Evolutionary conservation across 2,797 vertebrate genomes (phyloP), one percentile per base, ranked within the genome.

Genomic region (Anas capensis): DNA sequence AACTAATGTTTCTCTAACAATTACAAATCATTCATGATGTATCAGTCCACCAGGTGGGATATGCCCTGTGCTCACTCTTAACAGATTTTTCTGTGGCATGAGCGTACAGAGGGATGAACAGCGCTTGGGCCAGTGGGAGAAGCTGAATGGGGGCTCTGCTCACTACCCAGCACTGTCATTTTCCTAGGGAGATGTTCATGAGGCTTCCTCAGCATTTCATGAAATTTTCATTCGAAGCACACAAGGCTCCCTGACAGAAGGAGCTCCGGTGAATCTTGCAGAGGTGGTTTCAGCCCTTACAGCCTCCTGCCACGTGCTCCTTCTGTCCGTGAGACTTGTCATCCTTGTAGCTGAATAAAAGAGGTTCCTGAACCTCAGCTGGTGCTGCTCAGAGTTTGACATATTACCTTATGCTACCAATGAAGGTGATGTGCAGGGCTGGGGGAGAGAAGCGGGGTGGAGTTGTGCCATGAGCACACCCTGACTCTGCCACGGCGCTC

Each of bases 111-210:
- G 49, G 58, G 57, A 53, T 36, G 61, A 80, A 42, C 33, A 62
- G 60, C 6, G 3, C 38, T 82, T 66, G 84, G 57, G 69, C 64
- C 82, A 70, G 53, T 82, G 86, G 82, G 76, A 71, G 91, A 86
- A 69, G 53, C 42, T 8, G 54, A 46, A 36, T 17, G 33, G 71
- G 82, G 75, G 46, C 56, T 19, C 54, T 27, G 11, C 73, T 82
- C 2, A 0, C 48, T 76, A 14, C 42, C 23, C 53, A 54, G 1
- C 9, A 1, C 2, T 3, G 2, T 42, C 29, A 8, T 78, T 90
- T 92, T 85, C 76, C 80, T 14, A 1, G n/a, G 76, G 53, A 58
- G 27, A 88, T 51, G 70, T 38, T 83, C 89, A 91, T 68, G 57
- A 94, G 61, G 23, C 54, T 95, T 92, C 64, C 57, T 81, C 49